Conservation (phyloP, 1,140 invertebrate species). For the Calycopis cecrops region DNA sequence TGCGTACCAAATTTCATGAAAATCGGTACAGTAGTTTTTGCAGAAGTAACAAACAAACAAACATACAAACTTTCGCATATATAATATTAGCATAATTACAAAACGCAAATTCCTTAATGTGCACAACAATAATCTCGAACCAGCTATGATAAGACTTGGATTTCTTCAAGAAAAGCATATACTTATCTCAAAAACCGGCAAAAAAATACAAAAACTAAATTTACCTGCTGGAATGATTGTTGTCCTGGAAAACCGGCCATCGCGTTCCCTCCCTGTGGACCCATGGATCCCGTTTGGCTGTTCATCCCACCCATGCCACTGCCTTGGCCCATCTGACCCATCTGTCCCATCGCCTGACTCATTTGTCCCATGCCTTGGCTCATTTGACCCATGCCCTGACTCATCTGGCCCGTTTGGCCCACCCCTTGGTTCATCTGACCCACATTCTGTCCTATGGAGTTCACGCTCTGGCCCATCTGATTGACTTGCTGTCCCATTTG, state of each 20-base stretch:
- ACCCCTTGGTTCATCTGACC: conserved; percentile 64
- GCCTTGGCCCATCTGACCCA: conserved; percentile 68
- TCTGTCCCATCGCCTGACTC: conserved; percentile 72
- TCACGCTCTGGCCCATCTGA: conserved; percentile 56
- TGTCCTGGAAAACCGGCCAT: conserved; percentile 74
- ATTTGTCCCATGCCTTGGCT: conserved; percentile 69
- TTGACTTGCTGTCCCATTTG: conserved; percentile 67
- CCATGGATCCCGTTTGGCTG: conserved; percentile 66
- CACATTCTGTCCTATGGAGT: conserved; percentile 60
- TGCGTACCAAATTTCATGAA: too few relatives aligned
- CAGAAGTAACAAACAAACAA: too few relatives aligned
- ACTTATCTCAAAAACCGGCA: too few relatives aligned
- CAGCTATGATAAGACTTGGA: too few relatives aligned
- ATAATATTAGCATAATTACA: too few relatives aligned
- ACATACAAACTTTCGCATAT: too few relatives aligned
- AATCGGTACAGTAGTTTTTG: too few relatives aligned
- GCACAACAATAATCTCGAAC: too few relatives aligned
- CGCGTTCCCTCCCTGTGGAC: conserved; percentile 72
- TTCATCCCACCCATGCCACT: conserved; percentile 67
- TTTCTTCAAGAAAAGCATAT: background rate
- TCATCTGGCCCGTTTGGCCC: conserved; percentile 59
- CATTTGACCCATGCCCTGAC: conserved; percentile 71
- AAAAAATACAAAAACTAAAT: background rate
- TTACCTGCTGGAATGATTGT: conserved; percentile 71
- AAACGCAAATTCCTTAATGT: too few relatives aligned